Evolutionary conservation across 53 echinoderm and acorn worm genomes (phyloP), one percentile per base, ranked within the genome.

Genomic region (Arbacia lixula): DNA sequence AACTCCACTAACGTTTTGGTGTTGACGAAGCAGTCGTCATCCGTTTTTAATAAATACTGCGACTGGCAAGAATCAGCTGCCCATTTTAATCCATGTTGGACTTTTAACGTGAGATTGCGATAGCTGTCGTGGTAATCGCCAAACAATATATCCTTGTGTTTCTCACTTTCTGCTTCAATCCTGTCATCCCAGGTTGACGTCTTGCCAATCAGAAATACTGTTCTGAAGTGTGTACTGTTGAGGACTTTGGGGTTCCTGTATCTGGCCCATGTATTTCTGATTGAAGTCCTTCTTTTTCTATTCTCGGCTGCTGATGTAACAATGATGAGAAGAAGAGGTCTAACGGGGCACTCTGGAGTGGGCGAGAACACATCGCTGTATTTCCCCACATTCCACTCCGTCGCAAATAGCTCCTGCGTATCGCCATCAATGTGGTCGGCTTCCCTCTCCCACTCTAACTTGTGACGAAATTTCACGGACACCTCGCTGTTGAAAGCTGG

Each of bases 11-110:
- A 41, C 3, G 85, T 66, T 63, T 87, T 86, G 24, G 92, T 86
- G 66, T 94, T 99, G 10, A 94, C 94, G 34, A 94, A 99, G 46
- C 94, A 92, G 71, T 99, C 92, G 34, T 98, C 99, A 26, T 92
- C 92, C 5, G 94, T 92, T 89, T 99, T 99, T 6, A 99, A 84
- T n/a, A 95, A 42, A 62, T 74, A 99, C 37, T 84, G 81, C 34
- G 99, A 92, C 54, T 65, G 86, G 83, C 99, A 99, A 69, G 88
- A 71, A 24, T 89, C 85, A 30, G 78, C 63, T 5, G 94, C 91
- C 99, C 99, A 99, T 3, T 50, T 71, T 28, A 99, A 62, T 34
- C 94, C 99, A 63, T 91, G 90, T 66, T 99, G 94, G 27, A 99
- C 94, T 89, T 99, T 99, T 1, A 89, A 30, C 32, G 99, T 94